A percentile compares a stretch with the other conserved stretches of the same genome.
These are phyloP conservation scores for Neria commutata DNA, from an alignment of 2,888 invertebrate species.

Conservation along the genomic window DNA sequence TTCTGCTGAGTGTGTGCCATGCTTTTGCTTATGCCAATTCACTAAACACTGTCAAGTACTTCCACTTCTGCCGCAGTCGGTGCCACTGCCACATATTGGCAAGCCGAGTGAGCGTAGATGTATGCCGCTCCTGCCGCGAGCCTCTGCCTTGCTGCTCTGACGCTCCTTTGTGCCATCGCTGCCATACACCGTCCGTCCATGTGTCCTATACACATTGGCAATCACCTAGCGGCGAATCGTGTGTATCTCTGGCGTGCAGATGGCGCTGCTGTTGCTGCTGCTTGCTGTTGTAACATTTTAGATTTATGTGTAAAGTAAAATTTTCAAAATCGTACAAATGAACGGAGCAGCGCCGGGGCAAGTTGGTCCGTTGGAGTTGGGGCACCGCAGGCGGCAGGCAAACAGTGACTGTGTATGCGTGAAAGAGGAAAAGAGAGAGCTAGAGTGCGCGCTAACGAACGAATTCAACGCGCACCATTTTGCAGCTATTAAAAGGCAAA, in stretches of 20 bases:
- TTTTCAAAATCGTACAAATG: slow-evolving; percentile 23
- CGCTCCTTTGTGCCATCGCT: neutral
- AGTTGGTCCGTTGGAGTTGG: neutral
- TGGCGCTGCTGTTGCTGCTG: slow-evolving; percentile 20
- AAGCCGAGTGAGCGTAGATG: neutral
- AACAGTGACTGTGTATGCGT: too few species aligned
- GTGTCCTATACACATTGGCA: slow-evolving; percentile 4
- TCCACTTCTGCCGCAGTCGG: neutral
- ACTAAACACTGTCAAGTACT: slow-evolving; percentile 18
- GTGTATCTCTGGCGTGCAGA: slow-evolving; percentile 23
- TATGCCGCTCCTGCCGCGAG: slow-evolving; percentile 14
- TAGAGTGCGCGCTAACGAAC: neutral
- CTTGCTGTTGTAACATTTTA: slow-evolving; percentile 23
- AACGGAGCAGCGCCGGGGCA: neutral
- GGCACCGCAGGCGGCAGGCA: neutral
- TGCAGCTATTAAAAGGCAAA: slow-evolving; percentile 25
- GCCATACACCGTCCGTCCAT: neutral
- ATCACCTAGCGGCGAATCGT: slow-evolving; percentile 1
- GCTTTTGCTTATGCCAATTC: slow-evolving; percentile 21
- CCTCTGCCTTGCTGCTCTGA: neutral
- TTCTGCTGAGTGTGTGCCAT: too few species aligned
- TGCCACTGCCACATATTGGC: too few species aligned
- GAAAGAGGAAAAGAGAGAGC: neutral
- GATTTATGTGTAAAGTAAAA: slow-evolving; percentile 29
- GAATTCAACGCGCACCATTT: slow-evolving; percentile 18